These are phyloP conservation scores for Papilio protenor DNA, from an alignment of 2,888 invertebrate genomes.

Conservation along the genomic window DNA sequence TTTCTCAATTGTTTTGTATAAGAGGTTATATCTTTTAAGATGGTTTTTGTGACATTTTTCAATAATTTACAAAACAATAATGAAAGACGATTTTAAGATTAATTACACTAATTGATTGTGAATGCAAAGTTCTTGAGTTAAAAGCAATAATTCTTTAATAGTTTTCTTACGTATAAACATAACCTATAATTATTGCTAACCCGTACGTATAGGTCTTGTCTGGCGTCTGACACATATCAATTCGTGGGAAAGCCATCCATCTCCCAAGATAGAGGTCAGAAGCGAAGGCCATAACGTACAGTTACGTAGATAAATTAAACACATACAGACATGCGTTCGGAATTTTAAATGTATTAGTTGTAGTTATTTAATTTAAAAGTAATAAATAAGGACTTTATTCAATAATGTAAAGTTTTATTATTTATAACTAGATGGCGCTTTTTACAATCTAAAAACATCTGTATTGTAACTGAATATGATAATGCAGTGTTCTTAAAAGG, in stretches of 20 bases:
- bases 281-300: background rate
- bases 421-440: background rate
- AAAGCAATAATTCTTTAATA: background rate
- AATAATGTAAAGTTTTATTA: background rate
- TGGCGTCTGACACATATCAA: conserved; percentile 23
- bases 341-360: background rate
- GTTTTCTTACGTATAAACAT: background rate
- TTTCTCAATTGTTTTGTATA: too few species aligned
- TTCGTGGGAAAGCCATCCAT: conserved; percentile 14
- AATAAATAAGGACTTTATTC: background rate
- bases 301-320: conserved; percentile 7
- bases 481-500: too few species aligned
- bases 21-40: too few species aligned
- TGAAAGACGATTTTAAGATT: background rate
- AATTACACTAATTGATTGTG: background rate
- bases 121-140: background rate
- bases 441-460: background rate
- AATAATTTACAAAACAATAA: background rate
- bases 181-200: background rate
- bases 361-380: background rate
- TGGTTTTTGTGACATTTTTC: background rate
- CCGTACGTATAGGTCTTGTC: conserved; percentile 12
- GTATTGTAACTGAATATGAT: too few species aligned
- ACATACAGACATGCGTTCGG: background rate
- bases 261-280: conserved; percentile 24